Conservation (phyloP, 2,797 vertebrate species). For the Eidolon dupreanum region DNA sequence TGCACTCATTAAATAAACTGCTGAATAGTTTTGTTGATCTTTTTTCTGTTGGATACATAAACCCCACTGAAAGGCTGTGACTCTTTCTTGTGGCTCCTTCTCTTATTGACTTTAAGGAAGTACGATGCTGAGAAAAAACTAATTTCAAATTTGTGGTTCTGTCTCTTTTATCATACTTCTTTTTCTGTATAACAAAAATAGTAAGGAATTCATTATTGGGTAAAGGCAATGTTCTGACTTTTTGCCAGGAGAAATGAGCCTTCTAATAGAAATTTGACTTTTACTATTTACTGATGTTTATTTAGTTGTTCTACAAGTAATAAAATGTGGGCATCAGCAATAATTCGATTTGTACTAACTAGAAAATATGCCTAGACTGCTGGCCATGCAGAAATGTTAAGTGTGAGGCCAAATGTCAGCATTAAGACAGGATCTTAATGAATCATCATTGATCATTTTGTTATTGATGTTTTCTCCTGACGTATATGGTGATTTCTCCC, state of each 20-base stretch:
- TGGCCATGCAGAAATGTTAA: neutral
- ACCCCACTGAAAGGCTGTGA: neutral
- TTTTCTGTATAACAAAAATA: neutral
- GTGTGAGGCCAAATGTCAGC: neutral
- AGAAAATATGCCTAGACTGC: neutral
- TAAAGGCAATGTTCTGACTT: neutral
- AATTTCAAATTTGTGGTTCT: neutral
- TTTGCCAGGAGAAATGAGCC: neutral
- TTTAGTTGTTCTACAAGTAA: neutral
- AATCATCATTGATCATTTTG: neutral
- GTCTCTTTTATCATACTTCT: neutral
- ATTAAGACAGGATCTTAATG: neutral
- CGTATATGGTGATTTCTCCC: neutral
- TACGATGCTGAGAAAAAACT: neutral
- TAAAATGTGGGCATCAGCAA: neutral
- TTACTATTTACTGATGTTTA: neutral
- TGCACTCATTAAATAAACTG: neutral
- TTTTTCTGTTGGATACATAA: neutral
- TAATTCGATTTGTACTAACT: neutral
- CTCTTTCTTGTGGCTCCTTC: neutral
- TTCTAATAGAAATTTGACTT: conserved; percentile 2
- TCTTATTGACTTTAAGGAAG: neutral
- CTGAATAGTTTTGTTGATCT: neutral
- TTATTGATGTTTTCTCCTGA: neutral
- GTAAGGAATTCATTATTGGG: neutral